Base-by-base conservation (phyloP, 2,113 vertebrate species). In the Phalacrocorax brasilianus region DNA sequence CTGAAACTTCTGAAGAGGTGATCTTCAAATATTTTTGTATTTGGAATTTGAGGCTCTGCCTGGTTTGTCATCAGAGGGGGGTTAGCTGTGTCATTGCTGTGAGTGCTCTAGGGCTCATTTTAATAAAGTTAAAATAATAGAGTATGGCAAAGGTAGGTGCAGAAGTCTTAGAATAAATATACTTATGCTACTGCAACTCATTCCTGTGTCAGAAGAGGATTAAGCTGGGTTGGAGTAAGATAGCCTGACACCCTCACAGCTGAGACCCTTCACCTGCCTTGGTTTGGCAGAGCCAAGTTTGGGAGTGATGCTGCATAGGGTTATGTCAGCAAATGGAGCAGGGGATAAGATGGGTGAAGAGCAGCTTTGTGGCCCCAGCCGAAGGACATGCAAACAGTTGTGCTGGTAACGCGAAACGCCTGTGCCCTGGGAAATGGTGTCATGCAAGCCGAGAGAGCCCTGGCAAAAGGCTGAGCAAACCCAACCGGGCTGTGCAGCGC, bases 261-360 rank as follows among this genome's bases (percentile, higher is more conserved):
- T 47, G 67, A 73, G 53, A 14, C 28, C 17, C 13, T 58, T 74
- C 14, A 6, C 50, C 61, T n/a, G 65, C 38, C 13, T 55, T 28
- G 19, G 22, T 66, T 35, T 66, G 62, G 50, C 40, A 66, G 59
- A 19, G 26, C 15, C 15, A 8, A 1, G 16, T 67, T 44, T 20
- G 42, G 63, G 65, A 55, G 30, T 9, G 65, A 42, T 0, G 2
- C 35, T 65, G 35, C 19, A 3, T 5, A 16, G 0, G 5, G 24
- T 65, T 14, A 8, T 28, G 45, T 63, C 59, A 45, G 50, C 50
- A 42, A 42, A 32, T 19, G 27, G 56, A 61, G 40, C 27, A 22
- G 68, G 40, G 78, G 21, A 10, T 61, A 19, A 56, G 62, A 14
- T 55, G 40, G 61, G n/a, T 53, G 56, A n/a, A 0, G 2, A 55